These are phyloP conservation scores for Apis florea DNA, from an alignment of 1,140 invertebrate species.

Conservation along the genomic window DNA sequence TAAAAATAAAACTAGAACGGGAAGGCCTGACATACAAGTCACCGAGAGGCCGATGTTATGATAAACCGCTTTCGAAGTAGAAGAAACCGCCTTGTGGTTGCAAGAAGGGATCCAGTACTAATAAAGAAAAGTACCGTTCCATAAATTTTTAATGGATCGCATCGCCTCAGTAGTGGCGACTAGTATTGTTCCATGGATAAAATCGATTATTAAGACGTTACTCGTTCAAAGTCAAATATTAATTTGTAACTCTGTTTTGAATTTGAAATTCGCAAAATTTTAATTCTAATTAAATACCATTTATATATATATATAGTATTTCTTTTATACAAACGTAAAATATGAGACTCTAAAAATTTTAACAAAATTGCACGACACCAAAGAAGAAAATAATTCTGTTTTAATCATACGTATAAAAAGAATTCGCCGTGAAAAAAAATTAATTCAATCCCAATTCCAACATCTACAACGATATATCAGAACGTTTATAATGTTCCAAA, in stretches of 20 bases:
- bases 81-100: constrained; percentile 11
- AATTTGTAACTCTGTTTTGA: too few relatives aligned
- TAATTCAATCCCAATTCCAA: background rate
- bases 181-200: background rate
- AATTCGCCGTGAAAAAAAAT: too few relatives aligned
- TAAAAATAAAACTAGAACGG: constrained; percentile 11
- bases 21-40: constrained; percentile 1
- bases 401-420: too few relatives aligned
- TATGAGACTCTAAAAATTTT: too few relatives aligned
- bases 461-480: background rate
- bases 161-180: background rate
- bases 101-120: constrained; percentile 7
- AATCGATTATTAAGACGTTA: background rate
- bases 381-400: too few relatives aligned
- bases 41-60: constrained; percentile 13
- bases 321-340: too few relatives aligned
- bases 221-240: too few relatives aligned
- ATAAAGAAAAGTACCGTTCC: constrained; percentile 13
- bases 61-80: constrained; percentile 9
- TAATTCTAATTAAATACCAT: too few relatives aligned
- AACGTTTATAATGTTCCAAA: background rate
- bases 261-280: too few relatives aligned
- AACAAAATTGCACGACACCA: too few relatives aligned
- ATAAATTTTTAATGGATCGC: constrained; percentile 1
- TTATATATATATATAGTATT: too few relatives aligned